These are phyloP conservation scores for Nymphalis polychloros DNA, from an alignment of 2,888 invertebrate species.

Conservation along the genomic window DNA sequence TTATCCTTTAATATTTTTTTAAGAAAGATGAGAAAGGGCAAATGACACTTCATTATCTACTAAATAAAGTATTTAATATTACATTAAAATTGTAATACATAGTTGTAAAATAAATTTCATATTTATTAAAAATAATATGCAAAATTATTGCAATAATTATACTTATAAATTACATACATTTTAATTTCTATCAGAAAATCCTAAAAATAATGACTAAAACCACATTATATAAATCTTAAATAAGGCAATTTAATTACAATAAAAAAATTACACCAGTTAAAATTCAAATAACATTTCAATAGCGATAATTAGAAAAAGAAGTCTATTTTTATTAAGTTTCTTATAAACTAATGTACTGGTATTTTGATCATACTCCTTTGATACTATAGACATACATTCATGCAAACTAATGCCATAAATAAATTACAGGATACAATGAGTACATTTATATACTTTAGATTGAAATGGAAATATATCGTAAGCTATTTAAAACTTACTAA, in stretches of 20 bases:
- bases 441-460: background rate
- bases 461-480: background rate
- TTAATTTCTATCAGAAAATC: constrained; percentile 24
- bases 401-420: background rate
- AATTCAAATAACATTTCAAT: constrained; percentile 1
- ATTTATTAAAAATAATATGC: constrained; percentile 9
- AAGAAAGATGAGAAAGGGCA: background rate
- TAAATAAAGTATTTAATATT: constrained; percentile 27
- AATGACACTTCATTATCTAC: constrained; percentile 1
- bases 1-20: background rate
- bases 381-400: background rate
- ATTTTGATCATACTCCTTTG: background rate
- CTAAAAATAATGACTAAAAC: constrained; percentile 33
- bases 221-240: constrained; percentile 7
- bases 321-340: background rate
- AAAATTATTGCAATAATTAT: constrained; percentile 13
- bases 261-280: background rate
- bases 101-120: constrained; percentile 9
- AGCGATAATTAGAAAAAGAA: background rate
- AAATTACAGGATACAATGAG: background rate
- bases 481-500: constrained; percentile 8
- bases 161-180: constrained; percentile 16
- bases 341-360: constrained; percentile 3
- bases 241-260: background rate
- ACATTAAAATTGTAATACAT: constrained; percentile 22